phyloP scores from a whole-genome alignment of 2,888 invertebrate species.

The Thysanoteuthis rhombus region DNA sequence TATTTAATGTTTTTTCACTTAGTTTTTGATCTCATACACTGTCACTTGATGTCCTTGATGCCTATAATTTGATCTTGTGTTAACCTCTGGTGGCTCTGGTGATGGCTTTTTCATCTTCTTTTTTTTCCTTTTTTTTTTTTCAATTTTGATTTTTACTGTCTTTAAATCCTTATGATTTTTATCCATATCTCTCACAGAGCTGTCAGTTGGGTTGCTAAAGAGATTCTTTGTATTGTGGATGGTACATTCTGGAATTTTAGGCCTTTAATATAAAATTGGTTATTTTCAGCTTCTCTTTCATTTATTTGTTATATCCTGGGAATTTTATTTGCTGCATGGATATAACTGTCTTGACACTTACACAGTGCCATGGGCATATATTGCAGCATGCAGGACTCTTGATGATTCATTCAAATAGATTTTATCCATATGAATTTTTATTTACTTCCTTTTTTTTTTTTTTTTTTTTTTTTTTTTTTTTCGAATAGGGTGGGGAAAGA shows the following conservation, averaged over 20 bases:
- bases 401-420: not conserved
- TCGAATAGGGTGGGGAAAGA: not conserved
- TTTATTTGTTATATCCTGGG: not conserved
- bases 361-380: not conserved
- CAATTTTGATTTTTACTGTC: not conserved
- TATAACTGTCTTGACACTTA: not conserved
- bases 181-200: not conserved
- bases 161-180: not conserved
- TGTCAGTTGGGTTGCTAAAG: not conserved
- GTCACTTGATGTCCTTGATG: not conserved
- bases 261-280: not conserved
- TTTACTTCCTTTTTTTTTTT: too few species aligned
- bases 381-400: not conserved
- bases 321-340: not conserved
- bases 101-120: not conserved
- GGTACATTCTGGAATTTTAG: slow-evolving; percentile 12
- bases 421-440: not conserved
- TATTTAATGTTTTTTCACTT: not conserved
- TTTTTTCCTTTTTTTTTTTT: not conserved
- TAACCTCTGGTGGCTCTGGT: not conserved
- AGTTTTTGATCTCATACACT: slow-evolving; percentile 12
- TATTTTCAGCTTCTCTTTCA: not conserved
- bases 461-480: too few species aligned
- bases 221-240: not conserved
- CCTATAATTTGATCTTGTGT: not conserved